Percentiles rank a stretch among this genome's conserved stretches.
Evolutionary conservation across 2,113 vertebrate species (phyloP).

Genomic region (Sylvia atricapilla): DNA sequence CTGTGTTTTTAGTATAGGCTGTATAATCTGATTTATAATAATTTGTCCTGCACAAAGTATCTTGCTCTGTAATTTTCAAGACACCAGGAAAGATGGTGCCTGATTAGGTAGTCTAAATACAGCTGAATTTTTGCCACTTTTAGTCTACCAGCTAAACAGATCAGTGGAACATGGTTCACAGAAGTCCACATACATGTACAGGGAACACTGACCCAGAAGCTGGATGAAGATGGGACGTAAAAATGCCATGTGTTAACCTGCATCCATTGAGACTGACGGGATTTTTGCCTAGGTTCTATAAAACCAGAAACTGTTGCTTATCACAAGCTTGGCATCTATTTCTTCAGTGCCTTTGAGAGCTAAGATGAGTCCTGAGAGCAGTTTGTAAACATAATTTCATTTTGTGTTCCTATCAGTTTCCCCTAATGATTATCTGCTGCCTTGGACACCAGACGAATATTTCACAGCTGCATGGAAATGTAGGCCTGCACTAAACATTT

Average conservation of each 20-base stretch:
- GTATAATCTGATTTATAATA: background rate
- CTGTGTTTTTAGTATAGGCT: background rate
- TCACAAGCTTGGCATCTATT: background rate
- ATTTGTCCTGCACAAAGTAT: background rate
- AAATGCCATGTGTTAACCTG: background rate
- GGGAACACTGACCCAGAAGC: fast-evolving
- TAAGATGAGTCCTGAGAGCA: background rate
- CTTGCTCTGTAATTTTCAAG: background rate
- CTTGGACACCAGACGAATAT: background rate
- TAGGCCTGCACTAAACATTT: background rate
- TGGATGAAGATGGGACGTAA: background rate
- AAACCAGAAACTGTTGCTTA: background rate
- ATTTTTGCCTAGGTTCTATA: background rate
- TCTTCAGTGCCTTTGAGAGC: background rate
- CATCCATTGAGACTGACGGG: background rate
- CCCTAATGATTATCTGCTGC: background rate
- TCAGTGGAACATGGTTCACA: background rate
- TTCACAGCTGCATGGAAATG: background rate
- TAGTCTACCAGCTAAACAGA: background rate
- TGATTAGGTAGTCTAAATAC: background rate
- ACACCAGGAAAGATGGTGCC: background rate
- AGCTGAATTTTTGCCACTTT: background rate
- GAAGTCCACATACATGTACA: fast-evolving
- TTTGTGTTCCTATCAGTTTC: background rate
- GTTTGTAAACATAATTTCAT: background rate